phyloP scores from a whole-genome alignment of 2,113 vertebrate species.

The Odocoileus virginianus region DNA sequence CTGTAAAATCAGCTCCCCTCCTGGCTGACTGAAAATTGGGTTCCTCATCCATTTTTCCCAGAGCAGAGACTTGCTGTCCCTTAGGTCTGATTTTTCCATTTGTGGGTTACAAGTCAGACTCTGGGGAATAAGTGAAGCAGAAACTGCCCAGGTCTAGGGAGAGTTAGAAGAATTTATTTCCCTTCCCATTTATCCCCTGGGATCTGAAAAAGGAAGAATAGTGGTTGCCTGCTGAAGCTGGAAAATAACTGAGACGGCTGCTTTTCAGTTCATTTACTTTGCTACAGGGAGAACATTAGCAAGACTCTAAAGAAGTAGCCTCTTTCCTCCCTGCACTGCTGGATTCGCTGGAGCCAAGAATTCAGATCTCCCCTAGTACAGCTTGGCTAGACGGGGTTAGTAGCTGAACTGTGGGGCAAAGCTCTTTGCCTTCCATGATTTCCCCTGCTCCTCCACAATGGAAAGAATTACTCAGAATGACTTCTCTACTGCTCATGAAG shows the following conservation, averaged over 20 bases:
- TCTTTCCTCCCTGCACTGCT: neutral
- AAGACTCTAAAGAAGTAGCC: neutral
- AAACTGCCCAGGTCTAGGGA: neutral
- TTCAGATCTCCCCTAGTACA: neutral
- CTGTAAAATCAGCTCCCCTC: neutral
- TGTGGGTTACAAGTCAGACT: neutral
- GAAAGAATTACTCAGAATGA: neutral
- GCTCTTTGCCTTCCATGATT: neutral
- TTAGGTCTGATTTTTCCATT: neutral
- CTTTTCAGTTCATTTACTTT: constrained; percentile 46
- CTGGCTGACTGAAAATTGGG: neutral
- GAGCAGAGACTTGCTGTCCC: neutral
- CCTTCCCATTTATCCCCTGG: constrained; percentile 4
- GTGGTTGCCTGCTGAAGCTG: neutral
- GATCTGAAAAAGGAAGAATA: constrained; percentile 30
- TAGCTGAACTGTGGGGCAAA: neutral
- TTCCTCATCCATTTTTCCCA: neutral
- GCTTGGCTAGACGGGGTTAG: neutral
- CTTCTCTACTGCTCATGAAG: neutral
- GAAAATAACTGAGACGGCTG: constrained; percentile 36
- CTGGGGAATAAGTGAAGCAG: neutral
- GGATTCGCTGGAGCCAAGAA: neutral
- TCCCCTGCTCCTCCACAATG: neutral
- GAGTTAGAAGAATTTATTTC: constrained; percentile 24
- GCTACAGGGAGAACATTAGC: constrained; percentile 10